These are phyloP conservation scores for Progne subis DNA, from an alignment of 2,113 vertebrate genomes.

Conservation along the genomic window DNA sequence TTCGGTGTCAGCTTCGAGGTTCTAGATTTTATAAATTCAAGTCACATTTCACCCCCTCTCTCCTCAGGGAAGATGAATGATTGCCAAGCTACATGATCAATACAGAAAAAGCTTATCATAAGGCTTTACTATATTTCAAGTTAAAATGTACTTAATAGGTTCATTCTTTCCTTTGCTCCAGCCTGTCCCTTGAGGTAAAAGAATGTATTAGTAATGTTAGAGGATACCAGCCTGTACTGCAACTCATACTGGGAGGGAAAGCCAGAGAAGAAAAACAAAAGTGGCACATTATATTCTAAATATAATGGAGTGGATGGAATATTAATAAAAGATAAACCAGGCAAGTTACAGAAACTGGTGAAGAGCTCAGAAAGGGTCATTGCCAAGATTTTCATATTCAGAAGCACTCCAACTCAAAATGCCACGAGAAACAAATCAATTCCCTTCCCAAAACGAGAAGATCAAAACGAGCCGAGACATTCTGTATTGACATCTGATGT, in stretches of 20 bases:
- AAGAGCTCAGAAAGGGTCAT: background rate
- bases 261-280: background rate
- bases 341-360: background rate
- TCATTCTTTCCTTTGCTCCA: constrained; percentile 7
- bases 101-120: constrained; percentile 48
- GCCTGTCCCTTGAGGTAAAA: constrained; percentile 18
- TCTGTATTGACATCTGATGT: background rate
- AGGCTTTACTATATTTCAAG: constrained; percentile 30
- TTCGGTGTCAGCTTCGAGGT: background rate
- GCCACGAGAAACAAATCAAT: background rate
- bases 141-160: constrained; percentile 41
- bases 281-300: background rate
- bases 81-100: constrained; percentile 47
- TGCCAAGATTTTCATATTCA: constrained; percentile 12
- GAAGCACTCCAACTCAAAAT: background rate
- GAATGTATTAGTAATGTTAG: background rate
- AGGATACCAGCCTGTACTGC: background rate
- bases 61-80: constrained; percentile 27
- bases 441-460: background rate
- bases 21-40: constrained; percentile 7
- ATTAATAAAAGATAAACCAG: constrained; percentile 13
- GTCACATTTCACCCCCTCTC: constrained; percentile 1
- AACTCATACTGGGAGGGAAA: background rate
- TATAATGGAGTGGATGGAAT: background rate
- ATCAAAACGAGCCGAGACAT: background rate